Conservation (phyloP, 2,888 invertebrate genomes). For the Drosophila lacicola region DNA sequence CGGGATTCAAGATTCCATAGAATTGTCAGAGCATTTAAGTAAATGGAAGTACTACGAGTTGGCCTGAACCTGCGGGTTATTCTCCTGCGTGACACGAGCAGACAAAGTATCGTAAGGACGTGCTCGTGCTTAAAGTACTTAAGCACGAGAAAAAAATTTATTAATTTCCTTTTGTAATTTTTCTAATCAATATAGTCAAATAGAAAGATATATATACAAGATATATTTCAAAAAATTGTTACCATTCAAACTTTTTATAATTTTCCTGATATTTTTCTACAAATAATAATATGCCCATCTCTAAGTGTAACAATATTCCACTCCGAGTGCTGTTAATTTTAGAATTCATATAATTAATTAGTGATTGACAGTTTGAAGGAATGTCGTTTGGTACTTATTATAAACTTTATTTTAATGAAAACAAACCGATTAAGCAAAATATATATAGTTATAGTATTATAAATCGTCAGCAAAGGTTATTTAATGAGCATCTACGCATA, state of each 20-base stretch:
- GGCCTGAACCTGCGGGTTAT: too few species aligned
- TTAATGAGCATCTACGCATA: too few species aligned
- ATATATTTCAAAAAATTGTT: neutral
- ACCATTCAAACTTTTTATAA: too few species aligned
- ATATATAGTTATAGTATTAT: neutral
- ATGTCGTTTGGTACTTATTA: neutral
- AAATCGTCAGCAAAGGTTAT: neutral
- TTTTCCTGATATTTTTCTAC: too few species aligned
- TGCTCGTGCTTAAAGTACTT: neutral
- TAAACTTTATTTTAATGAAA: neutral
- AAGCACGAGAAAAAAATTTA: neutral
- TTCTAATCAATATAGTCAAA: neutral
- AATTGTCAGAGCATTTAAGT: neutral
- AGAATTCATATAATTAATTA: conserved; percentile 1
- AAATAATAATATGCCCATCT: neutral
- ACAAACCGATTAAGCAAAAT: neutral
- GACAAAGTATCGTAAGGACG: too few species aligned
- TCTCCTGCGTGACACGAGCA: neutral
- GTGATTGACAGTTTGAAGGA: conserved; percentile 1
- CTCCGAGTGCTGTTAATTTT: neutral
- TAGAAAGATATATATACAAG: neutral
- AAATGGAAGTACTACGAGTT: neutral
- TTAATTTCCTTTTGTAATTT: neutral
- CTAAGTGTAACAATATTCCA: neutral
- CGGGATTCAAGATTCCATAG: conserved; percentile 10